phyloP scores from a whole-genome alignment of 2,113 vertebrate species.

The Synodontis membranacea region DNA sequence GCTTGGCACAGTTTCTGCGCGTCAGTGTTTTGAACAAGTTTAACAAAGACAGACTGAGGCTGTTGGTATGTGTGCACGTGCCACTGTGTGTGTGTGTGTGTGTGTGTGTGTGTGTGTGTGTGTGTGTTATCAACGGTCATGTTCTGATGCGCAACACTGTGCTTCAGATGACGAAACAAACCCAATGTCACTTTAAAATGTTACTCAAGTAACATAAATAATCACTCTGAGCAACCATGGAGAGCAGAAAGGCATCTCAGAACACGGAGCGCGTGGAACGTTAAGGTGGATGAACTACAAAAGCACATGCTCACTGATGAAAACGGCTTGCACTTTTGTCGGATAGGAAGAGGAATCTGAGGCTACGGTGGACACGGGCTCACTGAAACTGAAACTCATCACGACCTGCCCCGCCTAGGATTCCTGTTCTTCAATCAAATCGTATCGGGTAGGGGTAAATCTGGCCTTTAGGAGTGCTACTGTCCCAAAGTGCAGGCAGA shows the following conservation, averaged over 20 bases:
- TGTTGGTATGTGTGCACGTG: neutral
- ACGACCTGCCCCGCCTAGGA: too few species aligned
- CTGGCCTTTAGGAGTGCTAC: neutral
- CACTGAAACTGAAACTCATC: neutral
- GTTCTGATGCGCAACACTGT: neutral
- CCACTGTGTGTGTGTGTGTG: neutral
- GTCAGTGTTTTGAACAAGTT: neutral
- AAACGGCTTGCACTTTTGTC: neutral
- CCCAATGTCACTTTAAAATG: too few species aligned
- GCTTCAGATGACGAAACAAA: neutral
- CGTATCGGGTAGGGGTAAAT: too few species aligned
- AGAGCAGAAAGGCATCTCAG: neutral
- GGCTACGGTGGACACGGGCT: neutral
- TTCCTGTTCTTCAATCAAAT: neutral
- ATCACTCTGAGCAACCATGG: neutral
- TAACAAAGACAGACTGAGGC: neutral
- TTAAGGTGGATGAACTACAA: neutral
- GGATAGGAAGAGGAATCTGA: neutral
- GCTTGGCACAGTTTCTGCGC: neutral
- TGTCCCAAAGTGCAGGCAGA: neutral
- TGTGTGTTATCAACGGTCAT: neutral
- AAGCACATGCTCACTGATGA: neutral
- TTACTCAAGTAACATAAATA: neutral
- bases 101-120: slow-evolving; percentile 2
- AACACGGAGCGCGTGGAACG: neutral